Base-by-base conservation (phyloP, 2,888 invertebrate species). In the Callinectes sapidus region DNA sequence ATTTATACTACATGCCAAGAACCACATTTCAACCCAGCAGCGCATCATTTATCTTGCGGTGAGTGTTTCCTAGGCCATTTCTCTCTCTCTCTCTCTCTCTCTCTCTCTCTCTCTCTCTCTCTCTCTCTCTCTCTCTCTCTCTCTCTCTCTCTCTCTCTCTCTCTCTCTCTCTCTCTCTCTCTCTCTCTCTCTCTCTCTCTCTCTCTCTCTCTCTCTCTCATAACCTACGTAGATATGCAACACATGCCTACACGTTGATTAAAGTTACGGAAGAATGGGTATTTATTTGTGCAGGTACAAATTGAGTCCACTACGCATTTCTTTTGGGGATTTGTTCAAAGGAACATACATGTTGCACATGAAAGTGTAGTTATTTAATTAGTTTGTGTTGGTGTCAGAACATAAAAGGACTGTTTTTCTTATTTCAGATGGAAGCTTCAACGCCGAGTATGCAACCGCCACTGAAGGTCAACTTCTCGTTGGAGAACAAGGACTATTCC, bases 1-100 rank as follows among this genome's bases (percentile, higher is more conserved):
- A 1, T 35, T 92, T 16, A n/a, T 14, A 1, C 8, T 55, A 2
- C 61, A 28, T 13, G 55, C 61, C 18, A 92, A 48, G 3, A 85
- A 92, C 61, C 54, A 81, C 5, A 81, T 16, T 42, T 54, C 89
- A 18, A 28, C 54, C 35, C 54, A 77, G 54, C 85, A 85, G 28
- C 89, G 85, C 32, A 28, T 28, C 81, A n/a, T 89, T 23, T 35
- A 92, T 6, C 2, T 89, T 39, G 55, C 28, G 61, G 89, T 92
- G 85, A 35, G 81, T 6, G 10, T 6, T 71, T 71, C 71, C 0
- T 5, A 61, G 61, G 23, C 55, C 55, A 3, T 16, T 23, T 85
- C 32, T 32, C 28, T 28, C 81, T 81, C n/a, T 81, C 28, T 81
- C 81, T 81, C n/a, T 81, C 39, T 39, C 39, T 39, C 39, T 39